A percentile compares a stretch with the other conserved stretches of the same genome.
These are phyloP conservation scores for Dioctria linearis DNA, from an alignment of 2,888 invertebrate genomes.

Conservation along the genomic window DNA sequence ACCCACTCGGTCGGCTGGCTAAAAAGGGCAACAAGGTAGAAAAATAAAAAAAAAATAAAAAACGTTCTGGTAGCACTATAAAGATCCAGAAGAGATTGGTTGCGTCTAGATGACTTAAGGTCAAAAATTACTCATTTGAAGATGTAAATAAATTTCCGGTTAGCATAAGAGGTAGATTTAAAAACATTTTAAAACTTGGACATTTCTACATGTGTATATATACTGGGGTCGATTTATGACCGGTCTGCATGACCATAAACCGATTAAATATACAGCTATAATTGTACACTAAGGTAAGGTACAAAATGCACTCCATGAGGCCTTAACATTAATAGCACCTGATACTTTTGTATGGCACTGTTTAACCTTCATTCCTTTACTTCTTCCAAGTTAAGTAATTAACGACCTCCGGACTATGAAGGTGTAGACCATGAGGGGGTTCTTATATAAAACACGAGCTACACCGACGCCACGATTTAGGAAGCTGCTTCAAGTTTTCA, in stretches of 20 bases:
- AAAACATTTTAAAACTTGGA: not conserved
- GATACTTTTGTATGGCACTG: not conserved
- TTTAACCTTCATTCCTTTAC: not conserved
- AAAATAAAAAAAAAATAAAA: constrained; percentile 6
- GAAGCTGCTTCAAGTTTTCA: constrained; percentile 19
- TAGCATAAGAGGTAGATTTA: constrained; percentile 23
- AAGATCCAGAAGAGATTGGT: not conserved
- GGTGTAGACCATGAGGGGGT: constrained; percentile 18
- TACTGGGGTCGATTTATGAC: constrained; percentile 22
- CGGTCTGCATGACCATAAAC: constrained; percentile 21
- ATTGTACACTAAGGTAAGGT: not conserved
- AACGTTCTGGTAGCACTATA: constrained; percentile 24
- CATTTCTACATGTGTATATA: not conserved
- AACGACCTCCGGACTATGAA: not conserved
- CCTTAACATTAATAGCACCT: constrained; percentile 25
- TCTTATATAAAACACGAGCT: not conserved
- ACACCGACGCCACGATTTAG: not conserved
- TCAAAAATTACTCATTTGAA: constrained; percentile 23
- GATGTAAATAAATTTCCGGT: constrained; percentile 1
- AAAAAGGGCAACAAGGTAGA: not conserved
- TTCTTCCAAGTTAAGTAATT: constrained; percentile 10
- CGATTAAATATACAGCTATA: constrained; percentile 6
- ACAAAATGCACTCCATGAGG: not conserved
- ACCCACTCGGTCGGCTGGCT: constrained; percentile 10
- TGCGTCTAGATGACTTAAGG: constrained; percentile 15